These are phyloP conservation scores for Okamejei kenojei DNA, from an alignment of 2,797 vertebrate genomes.

Conservation along the genomic window DNA sequence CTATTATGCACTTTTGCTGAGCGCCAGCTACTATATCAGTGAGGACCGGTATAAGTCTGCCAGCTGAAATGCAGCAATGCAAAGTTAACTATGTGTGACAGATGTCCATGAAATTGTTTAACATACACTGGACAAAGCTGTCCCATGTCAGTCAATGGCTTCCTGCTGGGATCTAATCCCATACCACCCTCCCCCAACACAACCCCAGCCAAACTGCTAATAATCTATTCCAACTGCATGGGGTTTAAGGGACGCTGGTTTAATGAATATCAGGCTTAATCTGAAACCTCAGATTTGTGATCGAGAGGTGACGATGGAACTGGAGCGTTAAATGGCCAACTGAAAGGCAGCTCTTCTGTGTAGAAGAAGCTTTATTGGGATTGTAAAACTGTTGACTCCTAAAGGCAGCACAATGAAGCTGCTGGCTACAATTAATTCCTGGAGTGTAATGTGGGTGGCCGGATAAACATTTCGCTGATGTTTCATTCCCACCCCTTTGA, in stretches of 20 bases:
- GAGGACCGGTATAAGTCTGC: conserved; percentile 57
- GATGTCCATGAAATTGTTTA: conserved; percentile 96
- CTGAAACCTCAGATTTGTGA: not conserved
- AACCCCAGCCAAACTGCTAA: not conserved
- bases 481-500: conserved; percentile 79
- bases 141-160: conserved; percentile 46
- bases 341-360: conserved; percentile 54
- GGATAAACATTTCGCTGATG: conserved; percentile 59
- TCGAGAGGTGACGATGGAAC: conserved; percentile 53
- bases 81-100: conserved; percentile 95
- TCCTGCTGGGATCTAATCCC: conserved; percentile 14
- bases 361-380: conserved; percentile 49
- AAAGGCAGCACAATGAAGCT: conserved; percentile 44
- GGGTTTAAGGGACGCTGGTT: not conserved
- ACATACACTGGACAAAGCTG: conserved; percentile 63
- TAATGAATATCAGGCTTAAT: not conserved
- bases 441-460: conserved; percentile 73
- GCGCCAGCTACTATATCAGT: conserved; percentile 74
- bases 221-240: not conserved
- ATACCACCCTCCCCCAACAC: too few relatives aligned
- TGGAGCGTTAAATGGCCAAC: conserved; percentile 54
- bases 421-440: conserved; percentile 48
- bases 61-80: conserved; percentile 75
- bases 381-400: conserved; percentile 57
- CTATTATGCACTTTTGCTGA: conserved; percentile 67